Evolutionary conservation across 2,888 invertebrate genomes (phyloP).

Genomic region (Hartigia nigra): DNA sequence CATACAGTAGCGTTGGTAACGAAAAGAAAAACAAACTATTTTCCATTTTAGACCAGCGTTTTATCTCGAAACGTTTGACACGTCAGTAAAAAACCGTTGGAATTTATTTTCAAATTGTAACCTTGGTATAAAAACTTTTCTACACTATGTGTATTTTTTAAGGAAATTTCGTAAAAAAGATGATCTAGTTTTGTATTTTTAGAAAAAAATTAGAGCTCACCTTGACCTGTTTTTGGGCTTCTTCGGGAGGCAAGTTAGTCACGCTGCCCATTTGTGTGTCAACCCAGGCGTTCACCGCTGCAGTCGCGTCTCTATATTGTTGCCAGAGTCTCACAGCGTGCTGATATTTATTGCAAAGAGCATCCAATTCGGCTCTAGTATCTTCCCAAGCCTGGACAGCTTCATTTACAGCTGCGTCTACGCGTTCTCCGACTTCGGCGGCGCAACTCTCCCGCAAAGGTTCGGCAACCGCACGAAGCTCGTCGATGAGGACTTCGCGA

Average conservation of each 20-base stretch:
- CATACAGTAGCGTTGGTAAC: neutral
- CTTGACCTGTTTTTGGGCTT: constrained; percentile 79
- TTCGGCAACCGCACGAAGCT: constrained; percentile 77
- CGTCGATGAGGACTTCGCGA: constrained; percentile 79
- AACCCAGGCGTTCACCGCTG: constrained; percentile 79
- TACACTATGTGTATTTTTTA: neutral
- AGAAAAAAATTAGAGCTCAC: constrained; percentile 65
- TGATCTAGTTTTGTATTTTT: neutral
- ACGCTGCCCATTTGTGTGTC: constrained; percentile 81
- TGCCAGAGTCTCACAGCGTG: constrained; percentile 86
- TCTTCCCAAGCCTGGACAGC: constrained; percentile 84
- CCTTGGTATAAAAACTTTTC: neutral
- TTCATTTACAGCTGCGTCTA: constrained; percentile 81
- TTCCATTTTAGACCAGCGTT: neutral
- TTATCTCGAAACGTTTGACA: neutral
- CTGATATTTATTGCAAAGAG: constrained; percentile 82
- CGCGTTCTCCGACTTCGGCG: constrained; percentile 77
- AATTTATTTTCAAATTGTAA: neutral
- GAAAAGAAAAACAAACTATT: neutral
- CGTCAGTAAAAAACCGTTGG: neutral
- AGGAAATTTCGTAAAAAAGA: neutral
- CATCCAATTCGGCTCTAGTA: constrained; percentile 81
- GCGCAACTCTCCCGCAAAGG: constrained; percentile 78
- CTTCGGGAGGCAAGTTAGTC: constrained; percentile 77
- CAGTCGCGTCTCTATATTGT: constrained; percentile 82